Percentiles rank a stretch among this genome's conserved stretches.
These are phyloP conservation scores for Harpagifer antarcticus DNA, from an alignment of 2,797 vertebrate genomes.

Conservation along the genomic window DNA sequence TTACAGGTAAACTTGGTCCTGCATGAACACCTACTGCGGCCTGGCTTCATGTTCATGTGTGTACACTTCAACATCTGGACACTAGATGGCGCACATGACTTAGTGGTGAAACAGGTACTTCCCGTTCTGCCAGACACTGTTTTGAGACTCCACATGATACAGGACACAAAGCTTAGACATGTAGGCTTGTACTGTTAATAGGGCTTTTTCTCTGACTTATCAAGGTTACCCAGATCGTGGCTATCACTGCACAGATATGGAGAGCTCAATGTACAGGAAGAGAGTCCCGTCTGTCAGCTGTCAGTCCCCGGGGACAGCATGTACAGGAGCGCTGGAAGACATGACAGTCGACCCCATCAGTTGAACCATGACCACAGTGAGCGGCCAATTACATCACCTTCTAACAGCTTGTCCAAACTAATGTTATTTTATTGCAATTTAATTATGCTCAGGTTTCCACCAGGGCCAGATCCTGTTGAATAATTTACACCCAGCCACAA, in stretches of 20 bases:
- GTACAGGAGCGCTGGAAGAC: constrained; percentile 40
- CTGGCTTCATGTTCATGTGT: not conserved
- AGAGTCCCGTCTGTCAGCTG: constrained; percentile 38
- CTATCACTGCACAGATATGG: constrained; percentile 16
- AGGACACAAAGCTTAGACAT: constrained; percentile 10
- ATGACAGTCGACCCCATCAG: constrained; percentile 70
- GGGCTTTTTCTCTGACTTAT: constrained; percentile 2
- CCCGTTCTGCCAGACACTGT: not conserved
- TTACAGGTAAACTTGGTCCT: constrained; percentile 5
- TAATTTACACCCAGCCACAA: constrained; percentile 83
- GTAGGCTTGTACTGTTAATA: not conserved
- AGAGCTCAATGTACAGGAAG: constrained; percentile 18
- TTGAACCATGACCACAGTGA: constrained; percentile 79
- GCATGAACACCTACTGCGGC: not conserved
- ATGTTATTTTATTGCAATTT: constrained; percentile 91
- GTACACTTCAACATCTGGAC: constrained; percentile 47
- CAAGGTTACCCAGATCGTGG: constrained; percentile 2
- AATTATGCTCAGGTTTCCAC: constrained; percentile 90
- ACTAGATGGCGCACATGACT: constrained; percentile 78
- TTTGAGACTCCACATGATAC: constrained; percentile 16
- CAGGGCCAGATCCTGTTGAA: constrained; percentile 82
- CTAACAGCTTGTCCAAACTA: constrained; percentile 86
- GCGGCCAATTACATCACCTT: constrained; percentile 84
- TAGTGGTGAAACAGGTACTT: constrained; percentile 42
- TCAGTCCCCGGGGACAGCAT: constrained; percentile 29